These are phyloP conservation scores for Epinephelus fuscoguttatus DNA, from an alignment of 2,113 vertebrate genomes.

Conservation along the genomic window DNA sequence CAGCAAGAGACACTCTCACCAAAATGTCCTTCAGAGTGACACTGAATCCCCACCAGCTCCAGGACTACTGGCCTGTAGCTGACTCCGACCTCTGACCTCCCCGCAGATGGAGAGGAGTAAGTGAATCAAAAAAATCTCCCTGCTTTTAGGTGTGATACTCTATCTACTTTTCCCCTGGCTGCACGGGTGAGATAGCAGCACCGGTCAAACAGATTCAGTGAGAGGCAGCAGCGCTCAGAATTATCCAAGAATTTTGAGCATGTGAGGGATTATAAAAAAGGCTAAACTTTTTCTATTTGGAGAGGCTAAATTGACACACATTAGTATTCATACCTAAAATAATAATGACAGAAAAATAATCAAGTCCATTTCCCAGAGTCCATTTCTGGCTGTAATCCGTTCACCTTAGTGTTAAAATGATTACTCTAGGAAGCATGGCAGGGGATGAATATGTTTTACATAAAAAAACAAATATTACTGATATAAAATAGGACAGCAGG, in stretches of 20 bases:
- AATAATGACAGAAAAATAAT: slow-evolving; percentile 23
- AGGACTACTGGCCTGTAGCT: slow-evolving; percentile 40
- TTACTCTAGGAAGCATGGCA: slow-evolving; percentile 4
- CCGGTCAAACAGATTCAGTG: slow-evolving; percentile 12
- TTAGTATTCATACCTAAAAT: slow-evolving; percentile 44
- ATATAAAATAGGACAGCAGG: slow-evolving; percentile 11
- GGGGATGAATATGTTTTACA: slow-evolving; percentile 13
- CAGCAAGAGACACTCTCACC: slow-evolving; percentile 1
- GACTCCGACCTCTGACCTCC: slow-evolving; percentile 52
- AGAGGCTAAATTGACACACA: slow-evolving; percentile 9
- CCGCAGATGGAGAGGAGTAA: slow-evolving; percentile 21
- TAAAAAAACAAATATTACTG: slow-evolving; percentile 22
- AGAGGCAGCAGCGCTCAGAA: slow-evolving; percentile 12
- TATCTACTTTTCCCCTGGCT: slow-evolving; percentile 30
- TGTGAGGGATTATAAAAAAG: slow-evolving; percentile 23
- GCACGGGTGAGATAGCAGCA: slow-evolving; percentile 30
- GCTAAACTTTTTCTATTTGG: slow-evolving; percentile 10
- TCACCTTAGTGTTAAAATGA: slow-evolving; percentile 25
- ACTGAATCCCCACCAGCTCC: slow-evolving; percentile 43
- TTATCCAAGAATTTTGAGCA: slow-evolving; percentile 4
- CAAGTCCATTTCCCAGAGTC: background rate
- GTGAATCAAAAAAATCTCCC: slow-evolving; percentile 35
- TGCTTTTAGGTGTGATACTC: slow-evolving; percentile 27
- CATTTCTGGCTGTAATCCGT: slow-evolving; percentile 24
- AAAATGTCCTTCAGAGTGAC: slow-evolving; percentile 45